Evolutionary conservation across 2,888 invertebrate genomes (phyloP).

Genomic region (Scaptomyza cyrtandrae): DNA sequence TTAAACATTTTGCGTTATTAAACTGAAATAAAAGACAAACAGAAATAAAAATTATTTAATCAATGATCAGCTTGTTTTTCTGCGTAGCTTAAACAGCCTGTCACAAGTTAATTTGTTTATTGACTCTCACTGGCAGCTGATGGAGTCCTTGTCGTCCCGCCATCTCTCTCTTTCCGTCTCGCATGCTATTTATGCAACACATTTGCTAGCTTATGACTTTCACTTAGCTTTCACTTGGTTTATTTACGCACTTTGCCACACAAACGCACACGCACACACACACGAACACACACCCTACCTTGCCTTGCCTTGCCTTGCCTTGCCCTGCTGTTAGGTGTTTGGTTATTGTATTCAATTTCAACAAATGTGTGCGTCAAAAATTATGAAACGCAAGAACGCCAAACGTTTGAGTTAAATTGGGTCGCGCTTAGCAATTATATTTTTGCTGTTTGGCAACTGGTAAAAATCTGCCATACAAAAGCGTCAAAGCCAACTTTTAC

Average conservation of each 20-base stretch:
- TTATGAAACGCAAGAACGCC: slow-evolving; percentile 45
- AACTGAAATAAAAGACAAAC: too few species aligned
- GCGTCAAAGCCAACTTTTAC: slow-evolving; percentile 20
- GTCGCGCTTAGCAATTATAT: slow-evolving; percentile 18
- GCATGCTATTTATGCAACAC: slow-evolving; percentile 31
- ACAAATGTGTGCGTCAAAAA: slow-evolving; percentile 52
- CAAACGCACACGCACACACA: slow-evolving; percentile 18
- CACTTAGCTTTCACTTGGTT: slow-evolving; percentile 49
- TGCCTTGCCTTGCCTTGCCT: too few species aligned
- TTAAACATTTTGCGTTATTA: too few species aligned
- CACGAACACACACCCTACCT: neutral
- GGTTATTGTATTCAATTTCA: slow-evolving; percentile 77
- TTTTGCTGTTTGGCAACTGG: slow-evolving; percentile 1
- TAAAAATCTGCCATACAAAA: slow-evolving; percentile 13
- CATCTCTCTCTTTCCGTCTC: neutral
- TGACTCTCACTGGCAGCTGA: slow-evolving; percentile 64
- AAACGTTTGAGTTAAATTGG: slow-evolving; percentile 20
- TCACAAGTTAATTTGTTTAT: slow-evolving; percentile 72
- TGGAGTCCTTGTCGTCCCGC: neutral
- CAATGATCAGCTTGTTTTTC: too few species aligned
- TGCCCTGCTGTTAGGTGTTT: slow-evolving; percentile 25
- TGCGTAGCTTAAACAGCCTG: neutral
- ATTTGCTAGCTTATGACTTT: slow-evolving; percentile 65
- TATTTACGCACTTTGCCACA: slow-evolving; percentile 19
- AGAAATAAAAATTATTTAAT: too few species aligned